Percentiles rank a stretch among this genome's conserved stretches.
phyloP scores from a whole-genome alignment of 1,140 invertebrate genomes.

The Pseudomyrmex dendroicus region DNA sequence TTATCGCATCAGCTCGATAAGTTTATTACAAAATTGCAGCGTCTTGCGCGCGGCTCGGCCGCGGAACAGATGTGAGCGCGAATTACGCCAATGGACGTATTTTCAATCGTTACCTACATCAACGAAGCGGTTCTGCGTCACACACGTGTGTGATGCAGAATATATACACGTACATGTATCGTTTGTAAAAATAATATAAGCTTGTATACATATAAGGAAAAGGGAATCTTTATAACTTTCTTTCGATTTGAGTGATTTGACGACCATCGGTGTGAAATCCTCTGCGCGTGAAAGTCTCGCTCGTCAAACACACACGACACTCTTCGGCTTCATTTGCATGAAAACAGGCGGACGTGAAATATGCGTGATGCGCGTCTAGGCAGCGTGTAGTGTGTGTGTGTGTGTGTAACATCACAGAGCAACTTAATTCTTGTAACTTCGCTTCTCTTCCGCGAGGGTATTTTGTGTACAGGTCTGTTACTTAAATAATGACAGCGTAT shows the following conservation, averaged over 20 bases:
- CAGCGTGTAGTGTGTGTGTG: neutral
- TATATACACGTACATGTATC: neutral
- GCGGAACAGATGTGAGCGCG: slow-evolving; percentile 23
- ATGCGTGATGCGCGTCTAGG: slow-evolving; percentile 10
- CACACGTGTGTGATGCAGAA: neutral
- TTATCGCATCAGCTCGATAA: slow-evolving; percentile 64
- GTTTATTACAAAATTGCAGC: slow-evolving; percentile 68
- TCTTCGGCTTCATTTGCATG: slow-evolving; percentile 25
- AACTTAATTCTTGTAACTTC: slow-evolving; percentile 7
- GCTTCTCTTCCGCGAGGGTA: slow-evolving; percentile 14
- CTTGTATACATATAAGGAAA: neutral
- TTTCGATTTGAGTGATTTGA: too few species aligned
- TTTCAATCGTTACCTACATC: slow-evolving; percentile 30
- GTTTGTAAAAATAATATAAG: too few species aligned
- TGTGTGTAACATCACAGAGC: too few species aligned
- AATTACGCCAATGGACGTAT: slow-evolving; percentile 36
- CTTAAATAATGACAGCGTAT: slow-evolving; percentile 23
- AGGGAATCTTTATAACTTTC: neutral
- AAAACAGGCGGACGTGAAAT: slow-evolving; percentile 32
- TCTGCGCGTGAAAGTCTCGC: slow-evolving; percentile 11
- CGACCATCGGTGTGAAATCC: neutral
- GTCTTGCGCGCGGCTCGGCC: slow-evolving; percentile 12
- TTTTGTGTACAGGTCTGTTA: slow-evolving; percentile 8
- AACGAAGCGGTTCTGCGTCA: neutral
- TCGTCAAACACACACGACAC: neutral